Evolutionary conservation across 2,797 vertebrate species (phyloP), one percentile per base, ranked within the genome.

Genomic region (Chelon labrosus): DNA sequence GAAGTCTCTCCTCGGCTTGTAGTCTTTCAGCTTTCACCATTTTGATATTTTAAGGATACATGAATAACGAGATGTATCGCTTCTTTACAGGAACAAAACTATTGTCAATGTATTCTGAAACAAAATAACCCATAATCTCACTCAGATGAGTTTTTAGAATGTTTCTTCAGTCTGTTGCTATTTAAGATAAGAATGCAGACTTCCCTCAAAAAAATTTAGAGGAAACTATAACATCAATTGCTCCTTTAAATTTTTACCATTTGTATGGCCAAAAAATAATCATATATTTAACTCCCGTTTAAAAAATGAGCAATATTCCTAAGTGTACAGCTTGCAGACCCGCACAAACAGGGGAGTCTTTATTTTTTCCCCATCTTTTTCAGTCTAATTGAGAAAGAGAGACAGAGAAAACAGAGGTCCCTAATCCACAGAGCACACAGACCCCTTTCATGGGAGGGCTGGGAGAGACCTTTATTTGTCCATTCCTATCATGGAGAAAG

Each of bases 361-460:
- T 91, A 84, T 82, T 60, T 82, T 67, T 89, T 88, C 79, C 4
- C 25, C 81, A 86, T 93, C 88, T 86, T 89, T 93, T 92, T 94
- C 92, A 94, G 92, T 92, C 94, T 95, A 92, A 94, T 95, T 95
- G 95, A 95, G 91, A 94, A 95, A 90, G 79, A 89, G 89, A 88
- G 87, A 88, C 77, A 79, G 81, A 71, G 73, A 89, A 86, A 94
- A 94, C 88, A 88, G 90, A 80, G 83, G 80, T 84, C 82, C 85
- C 85, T 96, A 97, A 96, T 96, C 96, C 95, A 94, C 91, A 95
- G 94, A 94, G 93, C 90, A 96, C 94, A 95, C 92, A 94, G 92
- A 94, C 83, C 87, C 92, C 95, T 97, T 96, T 97, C 95, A 97
- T 96, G 86, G 93, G 92, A 93, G 94, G 71, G 85, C 92, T 93